phyloP scores from a whole-genome alignment of 64 coral and sea anemone species.

The Pocillopora verrucosa region DNA sequence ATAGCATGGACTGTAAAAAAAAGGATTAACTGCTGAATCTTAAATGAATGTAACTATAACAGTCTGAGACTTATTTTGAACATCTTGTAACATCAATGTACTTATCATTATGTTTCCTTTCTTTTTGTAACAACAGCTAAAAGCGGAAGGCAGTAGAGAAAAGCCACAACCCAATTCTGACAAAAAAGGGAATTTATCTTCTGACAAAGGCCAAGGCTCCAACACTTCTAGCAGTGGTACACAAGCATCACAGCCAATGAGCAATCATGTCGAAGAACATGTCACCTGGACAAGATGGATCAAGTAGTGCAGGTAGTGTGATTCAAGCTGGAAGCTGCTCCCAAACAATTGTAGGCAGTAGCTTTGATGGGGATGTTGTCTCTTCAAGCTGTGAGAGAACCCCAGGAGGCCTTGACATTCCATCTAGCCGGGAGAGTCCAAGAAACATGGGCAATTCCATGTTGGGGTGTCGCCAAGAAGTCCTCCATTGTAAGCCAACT shows the following conservation, averaged over 20 bases:
- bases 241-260: constrained; percentile 32
- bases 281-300: constrained; percentile 59
- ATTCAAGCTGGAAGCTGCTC: constrained; percentile 55
- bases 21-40: too few species aligned
- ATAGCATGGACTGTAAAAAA: too few species aligned
- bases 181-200: constrained; percentile 40
- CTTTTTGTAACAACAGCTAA: constrained; percentile 41
- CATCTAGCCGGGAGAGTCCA: constrained; percentile 20
- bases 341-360: constrained; percentile 52
- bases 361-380: constrained; percentile 58
- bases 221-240: background rate
- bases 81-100: background rate
- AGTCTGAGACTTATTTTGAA: background rate
- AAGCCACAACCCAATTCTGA: constrained; percentile 57
- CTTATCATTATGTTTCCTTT: background rate
- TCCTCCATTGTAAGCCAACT: constrained; percentile 69
- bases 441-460: constrained; percentile 23
- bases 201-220: constrained; percentile 50
- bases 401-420: constrained; percentile 58
- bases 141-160: constrained; percentile 68
- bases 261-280: constrained; percentile 43
- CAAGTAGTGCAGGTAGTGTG: constrained; percentile 14
- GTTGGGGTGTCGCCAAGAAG: constrained; percentile 75
- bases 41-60: background rate
- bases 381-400: constrained; percentile 72